A percentile compares a stretch with the other conserved stretches of the same genome.
Evolutionary conservation across 2,113 vertebrate species (phyloP).

Genomic region (Girardinichthys multiradiatus): DNA sequence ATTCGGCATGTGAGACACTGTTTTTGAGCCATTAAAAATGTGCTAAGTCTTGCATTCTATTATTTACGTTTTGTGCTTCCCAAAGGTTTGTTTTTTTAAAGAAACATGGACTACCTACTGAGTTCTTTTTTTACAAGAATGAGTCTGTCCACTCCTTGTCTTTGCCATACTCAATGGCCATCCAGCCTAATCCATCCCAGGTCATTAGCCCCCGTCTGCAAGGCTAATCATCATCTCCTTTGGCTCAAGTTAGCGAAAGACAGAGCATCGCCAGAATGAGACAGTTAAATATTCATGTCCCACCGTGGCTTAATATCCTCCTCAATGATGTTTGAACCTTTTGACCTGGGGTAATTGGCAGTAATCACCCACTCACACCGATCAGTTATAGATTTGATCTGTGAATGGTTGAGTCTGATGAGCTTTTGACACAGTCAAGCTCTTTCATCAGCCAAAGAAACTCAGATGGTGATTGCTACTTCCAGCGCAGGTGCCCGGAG

Average conservation of each 20-base stretch:
- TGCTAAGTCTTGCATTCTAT: neutral
- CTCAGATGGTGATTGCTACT: neutral
- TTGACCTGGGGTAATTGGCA: constrained; percentile 66
- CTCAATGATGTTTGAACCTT: constrained; percentile 68
- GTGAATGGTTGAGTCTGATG: constrained; percentile 47
- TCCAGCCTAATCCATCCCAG: constrained; percentile 69
- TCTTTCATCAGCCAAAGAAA: constrained; percentile 20
- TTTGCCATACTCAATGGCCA: constrained; percentile 54
- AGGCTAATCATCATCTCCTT: constrained; percentile 74
- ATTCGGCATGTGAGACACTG: neutral
- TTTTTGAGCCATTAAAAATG: neutral
- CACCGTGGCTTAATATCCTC: constrained; percentile 71
- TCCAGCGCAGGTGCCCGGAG: neutral
- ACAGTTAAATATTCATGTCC: constrained; percentile 80
- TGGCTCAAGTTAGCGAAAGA: constrained; percentile 67
- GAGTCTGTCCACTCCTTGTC: constrained; percentile 48
- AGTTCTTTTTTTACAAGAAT: constrained; percentile 18
- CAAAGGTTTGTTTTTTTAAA: neutral
- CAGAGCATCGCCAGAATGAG: constrained; percentile 64
- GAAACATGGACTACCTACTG: neutral
- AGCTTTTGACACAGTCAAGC: constrained; percentile 55
- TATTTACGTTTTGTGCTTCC: neutral
- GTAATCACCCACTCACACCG: constrained; percentile 60
- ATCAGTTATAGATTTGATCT: constrained; percentile 52
- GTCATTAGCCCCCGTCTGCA: constrained; percentile 67